Percentiles rank a stretch among this genome's conserved stretches.
These are phyloP conservation scores for Nebria brevicollis DNA, from an alignment of 2,888 invertebrate species.

Conservation along the genomic window DNA sequence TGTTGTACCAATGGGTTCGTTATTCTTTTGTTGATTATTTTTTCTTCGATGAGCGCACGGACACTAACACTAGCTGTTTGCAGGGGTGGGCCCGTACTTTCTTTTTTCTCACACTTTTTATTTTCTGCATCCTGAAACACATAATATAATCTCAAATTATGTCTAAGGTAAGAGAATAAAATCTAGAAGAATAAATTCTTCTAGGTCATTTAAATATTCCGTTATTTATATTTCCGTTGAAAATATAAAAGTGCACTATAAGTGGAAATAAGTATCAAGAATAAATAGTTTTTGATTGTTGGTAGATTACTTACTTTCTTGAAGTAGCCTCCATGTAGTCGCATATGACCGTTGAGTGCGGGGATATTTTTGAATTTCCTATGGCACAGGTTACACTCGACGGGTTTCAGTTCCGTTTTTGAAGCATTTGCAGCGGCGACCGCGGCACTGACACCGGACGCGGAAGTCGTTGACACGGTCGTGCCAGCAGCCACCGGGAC, in stretches of 20 bases:
- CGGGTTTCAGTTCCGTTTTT: constrained; percentile 80
- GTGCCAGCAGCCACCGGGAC: constrained; percentile 54
- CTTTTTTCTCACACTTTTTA: constrained; percentile 87
- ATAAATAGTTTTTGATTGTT: not conserved
- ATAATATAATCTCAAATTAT: not conserved
- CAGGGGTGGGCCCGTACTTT: constrained; percentile 82
- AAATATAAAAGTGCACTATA: too few relatives aligned
- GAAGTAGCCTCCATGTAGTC: constrained; percentile 96
- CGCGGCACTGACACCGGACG: constrained; percentile 58
- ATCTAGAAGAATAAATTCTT: not conserved
- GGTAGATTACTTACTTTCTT: constrained; percentile 76
- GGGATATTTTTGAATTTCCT: constrained; percentile 97
- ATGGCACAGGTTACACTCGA: constrained; percentile 95
- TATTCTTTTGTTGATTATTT: constrained; percentile 87
- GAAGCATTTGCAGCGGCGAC: constrained; percentile 59
- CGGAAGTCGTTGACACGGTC: constrained; percentile 56
- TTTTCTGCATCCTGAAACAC: constrained; percentile 78
- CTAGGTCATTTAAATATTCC: too few relatives aligned
- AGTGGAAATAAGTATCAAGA: not conserved
- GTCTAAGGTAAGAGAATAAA: not conserved
- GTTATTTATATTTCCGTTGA: too few relatives aligned
- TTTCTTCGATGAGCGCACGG: constrained; percentile 90
- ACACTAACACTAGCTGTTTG: constrained; percentile 94
- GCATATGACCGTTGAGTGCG: constrained; percentile 97
- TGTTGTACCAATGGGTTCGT: constrained; percentile 63